phyloP scores from a whole-genome alignment of 2,888 invertebrate genomes.

The Chrysina gloriosa region DNA sequence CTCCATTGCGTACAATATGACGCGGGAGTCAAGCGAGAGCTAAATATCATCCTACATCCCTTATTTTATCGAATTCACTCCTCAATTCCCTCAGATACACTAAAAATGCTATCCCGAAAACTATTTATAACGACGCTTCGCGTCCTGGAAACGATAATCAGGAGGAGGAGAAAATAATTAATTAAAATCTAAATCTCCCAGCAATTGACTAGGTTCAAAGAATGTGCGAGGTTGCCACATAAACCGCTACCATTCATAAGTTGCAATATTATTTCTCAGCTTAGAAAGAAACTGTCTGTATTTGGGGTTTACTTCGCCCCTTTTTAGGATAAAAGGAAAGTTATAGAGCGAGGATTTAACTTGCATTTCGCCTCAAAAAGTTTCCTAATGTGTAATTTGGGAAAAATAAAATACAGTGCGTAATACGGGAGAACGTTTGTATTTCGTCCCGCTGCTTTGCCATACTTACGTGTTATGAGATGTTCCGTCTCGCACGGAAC shows the following conservation, averaged over 20 bases:
- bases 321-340: neutral
- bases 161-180: slow-evolving; percentile 5
- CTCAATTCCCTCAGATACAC: slow-evolving; percentile 14
- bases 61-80: slow-evolving; percentile 25
- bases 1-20: slow-evolving; percentile 77
- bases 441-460: slow-evolving; percentile 41
- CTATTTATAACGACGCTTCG: neutral
- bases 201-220: slow-evolving; percentile 56
- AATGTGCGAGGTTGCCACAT: slow-evolving; percentile 60
- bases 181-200: slow-evolving; percentile 45
- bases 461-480: slow-evolving; percentile 27
- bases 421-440: slow-evolving; percentile 57
- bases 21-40: slow-evolving; percentile 68
- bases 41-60: slow-evolving; percentile 34
- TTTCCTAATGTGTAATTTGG: neutral
- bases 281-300: neutral
- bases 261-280: slow-evolving; percentile 35
- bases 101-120: slow-evolving; percentile 34
- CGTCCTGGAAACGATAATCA: neutral
- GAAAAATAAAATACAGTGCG: slow-evolving; percentile 52
- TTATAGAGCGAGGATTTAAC: neutral
- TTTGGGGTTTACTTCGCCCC: neutral
- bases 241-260: slow-evolving; percentile 51
- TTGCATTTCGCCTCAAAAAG: neutral
- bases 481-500: neutral